Evolutionary conservation across 2,113 vertebrate genomes (phyloP).

Genomic region (Actenoides hombroni): DNA sequence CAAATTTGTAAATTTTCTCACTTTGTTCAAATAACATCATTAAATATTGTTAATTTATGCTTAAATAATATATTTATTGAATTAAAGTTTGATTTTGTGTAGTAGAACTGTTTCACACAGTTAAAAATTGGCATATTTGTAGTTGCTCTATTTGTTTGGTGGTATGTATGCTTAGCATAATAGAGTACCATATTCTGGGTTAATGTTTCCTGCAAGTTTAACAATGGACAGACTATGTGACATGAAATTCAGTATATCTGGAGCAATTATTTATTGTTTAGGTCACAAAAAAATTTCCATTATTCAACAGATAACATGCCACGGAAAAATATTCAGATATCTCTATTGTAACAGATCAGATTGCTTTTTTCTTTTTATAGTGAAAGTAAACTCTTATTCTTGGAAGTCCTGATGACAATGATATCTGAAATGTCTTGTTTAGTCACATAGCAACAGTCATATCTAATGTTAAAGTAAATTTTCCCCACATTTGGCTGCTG

Average conservation of each 20-base stretch:
- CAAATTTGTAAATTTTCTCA: background rate
- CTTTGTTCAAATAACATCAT: background rate
- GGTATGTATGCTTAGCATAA: background rate
- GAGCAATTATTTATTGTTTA: conserved; percentile 59
- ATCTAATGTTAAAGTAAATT: background rate
- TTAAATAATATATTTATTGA: background rate
- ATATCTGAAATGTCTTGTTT: conserved; percentile 37
- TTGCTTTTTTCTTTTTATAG: background rate
- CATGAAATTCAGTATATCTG: conserved; percentile 30
- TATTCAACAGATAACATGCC: conserved; percentile 37
- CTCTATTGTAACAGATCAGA: conserved; percentile 40
- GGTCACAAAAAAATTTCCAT: conserved; percentile 22
- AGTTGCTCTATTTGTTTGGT: background rate
- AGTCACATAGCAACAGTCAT: conserved; percentile 14
- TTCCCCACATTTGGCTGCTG: background rate
- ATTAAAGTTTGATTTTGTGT: background rate
- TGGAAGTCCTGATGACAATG: conserved; percentile 26
- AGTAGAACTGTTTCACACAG: background rate
- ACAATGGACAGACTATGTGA: conserved; percentile 11
- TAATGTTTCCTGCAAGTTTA: conserved; percentile 49
- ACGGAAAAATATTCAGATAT: conserved; percentile 54
- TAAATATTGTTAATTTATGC: background rate
- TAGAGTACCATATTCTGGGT: background rate
- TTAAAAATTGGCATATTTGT: background rate
- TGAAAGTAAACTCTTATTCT: conserved; percentile 29